Conservation (phyloP, 2,797 vertebrate genomes). For the Urosaurus nigricauda region DNA sequence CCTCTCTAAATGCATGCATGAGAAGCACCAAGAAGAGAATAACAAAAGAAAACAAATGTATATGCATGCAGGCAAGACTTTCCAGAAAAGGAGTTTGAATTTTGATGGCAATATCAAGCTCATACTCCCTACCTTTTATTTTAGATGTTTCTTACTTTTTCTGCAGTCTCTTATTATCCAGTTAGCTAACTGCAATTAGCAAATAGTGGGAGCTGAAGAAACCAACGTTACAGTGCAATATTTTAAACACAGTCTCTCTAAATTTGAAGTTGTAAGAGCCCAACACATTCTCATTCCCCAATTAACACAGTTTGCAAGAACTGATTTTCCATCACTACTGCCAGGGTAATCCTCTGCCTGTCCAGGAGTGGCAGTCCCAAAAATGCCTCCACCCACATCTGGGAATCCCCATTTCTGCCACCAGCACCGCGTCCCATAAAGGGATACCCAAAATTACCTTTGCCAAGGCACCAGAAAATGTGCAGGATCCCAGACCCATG, state of each 20-base stretch:
- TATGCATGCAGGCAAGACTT: neutral
- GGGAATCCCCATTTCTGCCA: too few species aligned
- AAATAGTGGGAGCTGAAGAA: neutral
- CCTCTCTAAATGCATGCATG: neutral
- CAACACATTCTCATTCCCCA: neutral
- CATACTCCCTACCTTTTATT: neutral
- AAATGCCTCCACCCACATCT: too few species aligned
- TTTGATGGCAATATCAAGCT: neutral
- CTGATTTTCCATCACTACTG: neutral
- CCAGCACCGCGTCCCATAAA: too few species aligned
- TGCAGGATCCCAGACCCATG: too few species aligned
- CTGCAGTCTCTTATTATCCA: neutral
- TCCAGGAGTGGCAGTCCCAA: too few species aligned
- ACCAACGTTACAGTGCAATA: neutral
- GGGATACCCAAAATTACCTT: too few species aligned
- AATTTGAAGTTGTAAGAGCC: neutral
- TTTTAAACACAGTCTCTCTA: neutral
- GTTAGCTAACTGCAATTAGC: neutral
- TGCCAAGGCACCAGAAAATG: too few species aligned
- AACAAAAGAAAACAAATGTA: too few species aligned
- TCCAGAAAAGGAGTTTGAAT: neutral
- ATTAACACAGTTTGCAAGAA: neutral
- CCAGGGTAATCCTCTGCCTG: too few species aligned
- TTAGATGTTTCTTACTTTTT: neutral
- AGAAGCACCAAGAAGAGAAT: neutral